phyloP scores from a whole-genome alignment of 2,888 invertebrate species.

The Rhyacophila evoluta region DNA sequence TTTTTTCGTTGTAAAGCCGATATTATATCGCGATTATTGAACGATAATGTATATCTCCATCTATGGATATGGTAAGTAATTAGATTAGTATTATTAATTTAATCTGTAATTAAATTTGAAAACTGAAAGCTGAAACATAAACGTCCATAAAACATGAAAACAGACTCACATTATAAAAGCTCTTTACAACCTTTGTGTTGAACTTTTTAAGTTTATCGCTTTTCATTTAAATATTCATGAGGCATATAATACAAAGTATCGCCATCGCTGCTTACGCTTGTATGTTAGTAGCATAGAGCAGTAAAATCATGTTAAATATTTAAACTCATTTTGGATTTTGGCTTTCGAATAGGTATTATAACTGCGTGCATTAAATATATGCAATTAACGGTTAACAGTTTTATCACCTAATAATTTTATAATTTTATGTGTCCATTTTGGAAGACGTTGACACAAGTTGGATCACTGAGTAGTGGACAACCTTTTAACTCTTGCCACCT shows the following conservation, averaged over 20 bases:
- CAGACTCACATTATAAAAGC: slow-evolving; percentile 5
- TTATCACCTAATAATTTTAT: not conserved
- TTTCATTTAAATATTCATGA: slow-evolving; percentile 22
- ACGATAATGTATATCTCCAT: no score
- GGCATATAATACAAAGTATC: not conserved
- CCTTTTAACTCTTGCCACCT: not conserved
- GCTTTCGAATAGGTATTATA: not conserved
- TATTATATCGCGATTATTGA: no score
- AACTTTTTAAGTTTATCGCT: slow-evolving; percentile 22
- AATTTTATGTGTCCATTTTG: not conserved
- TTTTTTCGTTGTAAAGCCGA: no score
- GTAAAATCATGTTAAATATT: slow-evolving; percentile 16
- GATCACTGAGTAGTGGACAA: not conserved
- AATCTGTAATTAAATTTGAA: slow-evolving; percentile 13
- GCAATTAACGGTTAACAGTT: slow-evolving; percentile 5
- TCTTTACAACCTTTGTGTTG: not conserved
- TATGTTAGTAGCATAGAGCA: not conserved
- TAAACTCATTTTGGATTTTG: not conserved
- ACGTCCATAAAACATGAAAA: not conserved
- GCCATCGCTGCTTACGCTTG: not conserved
- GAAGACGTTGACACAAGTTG: not conserved
- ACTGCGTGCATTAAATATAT: not conserved
- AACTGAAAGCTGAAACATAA: not conserved
- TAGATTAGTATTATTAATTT: no score
- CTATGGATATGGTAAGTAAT: no score